A percentile compares a stretch with the other conserved stretches of the same genome.
Evolutionary conservation across 2,888 invertebrate genomes (phyloP).

Genomic region (Heliconius charithonia): DNA sequence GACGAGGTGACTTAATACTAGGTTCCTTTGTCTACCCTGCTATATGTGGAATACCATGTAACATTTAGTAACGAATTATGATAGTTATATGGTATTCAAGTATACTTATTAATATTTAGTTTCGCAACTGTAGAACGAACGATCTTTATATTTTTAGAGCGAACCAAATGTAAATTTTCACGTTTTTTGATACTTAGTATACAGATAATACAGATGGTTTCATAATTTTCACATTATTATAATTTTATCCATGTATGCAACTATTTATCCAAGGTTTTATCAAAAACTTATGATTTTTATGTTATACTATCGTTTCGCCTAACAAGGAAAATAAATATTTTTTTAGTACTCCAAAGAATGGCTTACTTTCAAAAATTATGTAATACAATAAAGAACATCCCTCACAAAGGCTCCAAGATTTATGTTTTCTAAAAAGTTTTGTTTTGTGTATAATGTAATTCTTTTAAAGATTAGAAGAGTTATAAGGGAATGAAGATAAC

Average conservation of each 20-base stretch:
- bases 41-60: too few species aligned
- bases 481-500: constrained; percentile 2
- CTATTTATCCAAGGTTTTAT: not conserved
- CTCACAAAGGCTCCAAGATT: constrained; percentile 23
- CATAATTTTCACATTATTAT: too few species aligned
- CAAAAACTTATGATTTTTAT: not conserved
- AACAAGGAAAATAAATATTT: constrained; percentile 34
- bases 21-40: too few species aligned
- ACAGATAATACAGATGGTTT: too few species aligned
- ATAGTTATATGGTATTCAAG: too few species aligned
- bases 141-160: too few species aligned
- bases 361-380: constrained; percentile 30
- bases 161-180: too few species aligned
- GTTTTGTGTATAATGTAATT: constrained; percentile 20
- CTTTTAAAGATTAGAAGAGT: constrained; percentile 14
- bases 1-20: too few species aligned
- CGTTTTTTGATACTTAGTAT: too few species aligned
- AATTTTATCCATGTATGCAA: not conserved
- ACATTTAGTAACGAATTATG: too few species aligned
- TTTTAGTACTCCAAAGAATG: constrained; percentile 27
- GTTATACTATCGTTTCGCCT: constrained; percentile 28
- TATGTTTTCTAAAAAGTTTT: constrained; percentile 22
- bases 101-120: too few species aligned
- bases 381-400: constrained; percentile 26
- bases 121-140: too few species aligned